Evolutionary conservation across 2,888 invertebrate genomes (phyloP).

Genomic region (Perizoma affinitatum): DNA sequence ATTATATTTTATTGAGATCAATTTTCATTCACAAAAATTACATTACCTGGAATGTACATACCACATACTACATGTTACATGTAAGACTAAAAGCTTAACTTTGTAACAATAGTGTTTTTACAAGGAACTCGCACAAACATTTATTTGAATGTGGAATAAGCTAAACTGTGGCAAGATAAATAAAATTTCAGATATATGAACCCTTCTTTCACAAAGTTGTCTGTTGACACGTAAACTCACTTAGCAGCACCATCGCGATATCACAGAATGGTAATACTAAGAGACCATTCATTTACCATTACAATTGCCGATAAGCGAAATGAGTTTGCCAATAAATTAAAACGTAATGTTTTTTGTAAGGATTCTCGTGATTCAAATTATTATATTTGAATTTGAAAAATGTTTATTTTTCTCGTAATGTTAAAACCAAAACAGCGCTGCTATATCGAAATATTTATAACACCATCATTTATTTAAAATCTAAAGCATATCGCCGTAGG

Average conservation of each 20-base stretch:
- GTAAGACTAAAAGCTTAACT: slow-evolving; percentile 27
- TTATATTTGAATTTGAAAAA: slow-evolving; percentile 19
- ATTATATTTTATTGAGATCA: background rate
- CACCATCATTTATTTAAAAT: slow-evolving; percentile 55
- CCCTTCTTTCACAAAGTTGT: slow-evolving; percentile 46
- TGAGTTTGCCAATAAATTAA: slow-evolving; percentile 16
- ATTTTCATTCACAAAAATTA: too few species aligned
- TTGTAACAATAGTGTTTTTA: slow-evolving; percentile 21
- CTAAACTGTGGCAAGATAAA: slow-evolving; percentile 26
- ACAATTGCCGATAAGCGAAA: slow-evolving; percentile 42
- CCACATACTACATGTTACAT: too few species aligned
- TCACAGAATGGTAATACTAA: slow-evolving; percentile 57
- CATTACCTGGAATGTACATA: too few species aligned
- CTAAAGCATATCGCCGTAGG: slow-evolving; percentile 48
- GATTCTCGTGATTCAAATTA: slow-evolving; percentile 5
- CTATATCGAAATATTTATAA: slow-evolving; percentile 41
- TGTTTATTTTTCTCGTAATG: slow-evolving; percentile 38
- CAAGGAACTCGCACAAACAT: background rate
- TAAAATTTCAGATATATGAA: slow-evolving; percentile 49
- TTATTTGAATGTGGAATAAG: background rate
- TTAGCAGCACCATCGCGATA: slow-evolving; percentile 51
- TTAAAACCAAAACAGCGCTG: slow-evolving; percentile 17
- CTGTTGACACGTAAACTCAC: slow-evolving; percentile 62
- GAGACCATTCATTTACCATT: slow-evolving; percentile 52
- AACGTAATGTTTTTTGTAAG: slow-evolving; percentile 16